Evolutionary conservation across 2,888 invertebrate species (phyloP).

Genomic region (Dastarcus helophoroides): DNA sequence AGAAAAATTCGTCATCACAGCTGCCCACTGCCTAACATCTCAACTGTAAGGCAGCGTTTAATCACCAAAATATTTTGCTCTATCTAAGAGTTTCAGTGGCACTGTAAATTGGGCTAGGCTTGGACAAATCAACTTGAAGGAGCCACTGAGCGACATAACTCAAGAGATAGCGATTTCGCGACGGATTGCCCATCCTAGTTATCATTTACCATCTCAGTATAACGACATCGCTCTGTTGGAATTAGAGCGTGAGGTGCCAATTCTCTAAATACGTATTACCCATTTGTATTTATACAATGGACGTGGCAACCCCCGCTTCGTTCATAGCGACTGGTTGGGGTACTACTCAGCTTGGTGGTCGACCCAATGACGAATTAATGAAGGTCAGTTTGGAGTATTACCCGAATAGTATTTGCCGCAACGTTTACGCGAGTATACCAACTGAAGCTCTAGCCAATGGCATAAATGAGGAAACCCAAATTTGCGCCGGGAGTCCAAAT

Average conservation of each 20-base stretch:
- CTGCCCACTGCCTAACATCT: too few species aligned
- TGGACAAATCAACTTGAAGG: conserved; percentile 37
- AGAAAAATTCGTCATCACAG: too few species aligned
- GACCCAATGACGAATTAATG: conserved; percentile 26
- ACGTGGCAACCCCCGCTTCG: conserved; percentile 13
- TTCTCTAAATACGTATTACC: conserved; percentile 36
- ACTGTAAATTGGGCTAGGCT: conserved; percentile 34
- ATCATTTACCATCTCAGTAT: conserved; percentile 34
- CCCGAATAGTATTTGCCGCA: conserved; percentile 23
- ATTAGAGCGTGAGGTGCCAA: conserved; percentile 28
- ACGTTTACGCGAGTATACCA: conserved; percentile 18
- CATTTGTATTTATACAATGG: conserved; percentile 35
- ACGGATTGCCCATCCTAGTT: conserved; percentile 34
- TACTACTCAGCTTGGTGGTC: conserved; percentile 20
- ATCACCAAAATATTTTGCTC: too few species aligned
- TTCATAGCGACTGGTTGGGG: conserved; percentile 41
- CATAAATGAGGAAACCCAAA: conserved; percentile 31
- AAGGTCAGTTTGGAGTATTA: conserved; percentile 36
- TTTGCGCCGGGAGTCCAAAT: conserved; percentile 38
- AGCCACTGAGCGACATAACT: conserved; percentile 19
- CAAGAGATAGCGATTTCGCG: conserved; percentile 28
- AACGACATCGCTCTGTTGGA: conserved; percentile 42
- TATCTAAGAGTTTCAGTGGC: conserved; percentile 27
- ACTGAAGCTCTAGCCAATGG: conserved; percentile 28
- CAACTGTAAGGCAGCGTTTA: too few species aligned